Base-by-base conservation (phyloP, 2,888 invertebrate species). In the Drosophila borborema region DNA sequence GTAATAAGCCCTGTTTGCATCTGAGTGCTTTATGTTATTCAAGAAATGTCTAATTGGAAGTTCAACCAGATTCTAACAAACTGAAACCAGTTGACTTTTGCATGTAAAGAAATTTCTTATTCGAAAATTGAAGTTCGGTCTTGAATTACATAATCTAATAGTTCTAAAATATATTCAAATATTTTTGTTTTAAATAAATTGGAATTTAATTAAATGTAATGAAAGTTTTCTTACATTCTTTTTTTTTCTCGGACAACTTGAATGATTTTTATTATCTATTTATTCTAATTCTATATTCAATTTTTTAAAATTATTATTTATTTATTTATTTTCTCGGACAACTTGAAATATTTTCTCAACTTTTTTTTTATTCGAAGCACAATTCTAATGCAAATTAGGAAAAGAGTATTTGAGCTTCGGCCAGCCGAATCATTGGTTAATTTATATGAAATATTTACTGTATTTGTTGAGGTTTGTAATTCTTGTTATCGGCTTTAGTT, bases 391-490 rank as follows among this genome's bases (percentile, higher is more conserved):
- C 34, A 36, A 18, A n/a, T 10, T 20, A 20, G 31, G 23, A 8
- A 62, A 58, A 64, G 64, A 72, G 62, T 55, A 68, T 64, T 60
- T 18, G 10, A 12, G 40, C n/a, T n/a, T 67, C 78, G 76, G 64
- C 77, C 23, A 28, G 63, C 74, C 78, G 74, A 76, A 61, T 9
- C 34, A 41, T 41, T 10, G 20, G 41, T 16, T 16, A 34, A 14
- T 9, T 41, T 34, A 18, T 59, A 60, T 28, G 23, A 36, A 63
- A 16, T 45, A 45, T 62, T 58, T 58, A 54, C 45, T 58, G 38
- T 56, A 51, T 41, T 46, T 70, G 34, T 38, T 65, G 51, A 28
- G 28, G 48, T 54, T 41, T 55, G 16, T 28, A 28, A 12, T 18
- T 55, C 8, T 54, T 23, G 2, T n/a, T 28, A 38, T 20, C 16